Conservation (phyloP, 2,113 vertebrate species). For the Symphodus melops region DNA sequence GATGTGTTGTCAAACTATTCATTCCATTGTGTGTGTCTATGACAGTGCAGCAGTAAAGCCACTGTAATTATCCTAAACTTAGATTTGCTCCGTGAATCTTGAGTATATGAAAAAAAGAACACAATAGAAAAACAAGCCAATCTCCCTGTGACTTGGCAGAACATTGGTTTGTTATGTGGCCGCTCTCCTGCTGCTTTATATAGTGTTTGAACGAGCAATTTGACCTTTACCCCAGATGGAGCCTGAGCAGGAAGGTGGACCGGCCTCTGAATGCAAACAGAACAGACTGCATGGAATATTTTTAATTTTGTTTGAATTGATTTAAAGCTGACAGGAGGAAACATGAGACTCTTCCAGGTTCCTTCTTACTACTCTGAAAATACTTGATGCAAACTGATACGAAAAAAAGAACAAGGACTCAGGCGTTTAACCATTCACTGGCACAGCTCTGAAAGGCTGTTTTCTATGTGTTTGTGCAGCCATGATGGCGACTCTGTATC, state of each 20-base stretch:
- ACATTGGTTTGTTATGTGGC: conserved; percentile 31
- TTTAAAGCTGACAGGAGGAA: conserved; percentile 16
- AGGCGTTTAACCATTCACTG: background rate
- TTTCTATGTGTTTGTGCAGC: background rate
- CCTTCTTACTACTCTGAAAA: background rate
- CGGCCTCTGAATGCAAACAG: conserved; percentile 20
- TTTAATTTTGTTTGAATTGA: no score
- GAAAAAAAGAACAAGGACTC: background rate
- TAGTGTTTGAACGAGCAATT: conserved; percentile 18
- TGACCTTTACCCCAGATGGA: conserved; percentile 57
- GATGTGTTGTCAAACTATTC: conserved; percentile 1
- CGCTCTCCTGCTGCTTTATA: conserved; percentile 27
- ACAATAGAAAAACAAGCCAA: background rate
- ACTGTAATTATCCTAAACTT: conserved; percentile 48
- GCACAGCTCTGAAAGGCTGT: background rate
- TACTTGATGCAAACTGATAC: background rate
- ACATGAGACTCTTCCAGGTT: conserved; percentile 20
- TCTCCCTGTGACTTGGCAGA: background rate
- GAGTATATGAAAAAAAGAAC: background rate
- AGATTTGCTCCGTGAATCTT: conserved; percentile 1
- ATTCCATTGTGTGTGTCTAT: conserved; percentile 8
- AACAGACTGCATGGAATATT: conserved; percentile 8
- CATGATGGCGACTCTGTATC: background rate
- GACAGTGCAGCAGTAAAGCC: background rate
- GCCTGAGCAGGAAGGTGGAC: conserved; percentile 1